phyloP scores from a whole-genome alignment of 1,140 invertebrate genomes.

The Zaprionus kolodkinae region DNA sequence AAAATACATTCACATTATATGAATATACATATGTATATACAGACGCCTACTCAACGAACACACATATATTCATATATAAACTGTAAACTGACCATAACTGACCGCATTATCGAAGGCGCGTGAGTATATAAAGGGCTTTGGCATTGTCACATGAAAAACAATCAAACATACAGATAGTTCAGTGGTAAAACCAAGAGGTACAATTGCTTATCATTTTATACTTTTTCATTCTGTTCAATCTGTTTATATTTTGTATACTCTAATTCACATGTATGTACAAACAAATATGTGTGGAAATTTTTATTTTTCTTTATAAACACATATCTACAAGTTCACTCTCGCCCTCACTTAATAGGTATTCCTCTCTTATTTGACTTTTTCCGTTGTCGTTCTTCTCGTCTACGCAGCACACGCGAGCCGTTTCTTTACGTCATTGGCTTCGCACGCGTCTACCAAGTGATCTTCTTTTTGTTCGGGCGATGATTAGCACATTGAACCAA shows the following conservation, averaged over 20 bases:
- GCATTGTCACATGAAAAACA: constrained; percentile 40
- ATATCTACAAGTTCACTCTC: neutral
- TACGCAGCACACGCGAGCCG: constrained; percentile 52
- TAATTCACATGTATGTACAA: neutral
- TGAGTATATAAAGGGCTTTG: constrained; percentile 3
- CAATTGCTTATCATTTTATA: neutral
- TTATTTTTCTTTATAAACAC: neutral
- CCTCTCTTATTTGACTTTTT: constrained; percentile 19
- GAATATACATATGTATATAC: neutral
- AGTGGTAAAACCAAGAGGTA: neutral
- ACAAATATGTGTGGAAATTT: neutral
- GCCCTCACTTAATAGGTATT: constrained; percentile 26
- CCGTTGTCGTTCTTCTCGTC: constrained; percentile 19
- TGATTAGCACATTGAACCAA: constrained; percentile 66
- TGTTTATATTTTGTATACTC: neutral
- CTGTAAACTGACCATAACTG: neutral
- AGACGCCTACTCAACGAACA: neutral
- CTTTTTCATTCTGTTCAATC: neutral
- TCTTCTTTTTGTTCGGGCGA: constrained; percentile 60
- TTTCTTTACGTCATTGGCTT: constrained; percentile 67
- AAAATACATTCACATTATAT: neutral
- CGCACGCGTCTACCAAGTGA: constrained; percentile 73
- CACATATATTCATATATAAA: neutral
- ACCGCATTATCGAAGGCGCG: neutral
- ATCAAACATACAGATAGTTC: neutral